Percentiles rank a stretch among this genome's conserved stretches.
These are phyloP conservation scores for Coptotermes formosanus DNA, from an alignment of 1,140 invertebrate genomes.

Conservation along the genomic window DNA sequence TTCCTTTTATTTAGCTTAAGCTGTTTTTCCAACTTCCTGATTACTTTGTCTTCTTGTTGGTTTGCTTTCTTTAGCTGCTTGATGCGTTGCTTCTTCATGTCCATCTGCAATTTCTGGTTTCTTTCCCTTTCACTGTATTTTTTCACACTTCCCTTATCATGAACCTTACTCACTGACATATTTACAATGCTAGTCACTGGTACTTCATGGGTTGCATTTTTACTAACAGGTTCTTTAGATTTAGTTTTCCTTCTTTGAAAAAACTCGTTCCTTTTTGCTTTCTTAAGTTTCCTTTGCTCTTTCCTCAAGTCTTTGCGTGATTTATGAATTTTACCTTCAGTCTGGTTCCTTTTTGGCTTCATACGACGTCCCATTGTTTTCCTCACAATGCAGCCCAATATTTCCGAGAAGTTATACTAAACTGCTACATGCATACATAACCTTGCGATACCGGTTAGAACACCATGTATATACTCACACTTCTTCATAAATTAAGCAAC, in stretches of 20 bases:
- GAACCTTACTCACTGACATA: background rate
- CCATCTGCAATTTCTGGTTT: constrained; percentile 49
- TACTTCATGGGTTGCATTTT: constrained; percentile 12
- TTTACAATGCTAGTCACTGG: background rate
- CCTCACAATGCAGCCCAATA: too few relatives aligned
- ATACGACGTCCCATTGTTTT: background rate
- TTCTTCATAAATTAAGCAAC: too few relatives aligned
- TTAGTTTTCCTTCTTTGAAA: constrained; percentile 47
- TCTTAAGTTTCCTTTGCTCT: constrained; percentile 54
- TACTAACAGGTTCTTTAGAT: constrained; percentile 41
- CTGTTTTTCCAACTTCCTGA: constrained; percentile 79
- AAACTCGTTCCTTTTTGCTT: constrained; percentile 52
- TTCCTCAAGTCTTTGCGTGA: constrained; percentile 62
- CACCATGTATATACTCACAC: too few relatives aligned
- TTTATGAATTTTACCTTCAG: constrained; percentile 39
- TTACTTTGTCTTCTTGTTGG: constrained; percentile 74
- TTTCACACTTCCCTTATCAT: background rate
- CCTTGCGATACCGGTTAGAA: too few relatives aligned
- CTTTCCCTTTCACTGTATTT: constrained; percentile 31
- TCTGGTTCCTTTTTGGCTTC: background rate
- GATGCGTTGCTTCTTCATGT: constrained; percentile 58
- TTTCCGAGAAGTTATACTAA: too few relatives aligned
- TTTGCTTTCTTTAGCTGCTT: constrained; percentile 68
- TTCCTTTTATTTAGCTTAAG: constrained; percentile 78
- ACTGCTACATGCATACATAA: too few relatives aligned